Conservation (phyloP, 1,140 invertebrate species). For the Teleogryllus occipitalis region DNA sequence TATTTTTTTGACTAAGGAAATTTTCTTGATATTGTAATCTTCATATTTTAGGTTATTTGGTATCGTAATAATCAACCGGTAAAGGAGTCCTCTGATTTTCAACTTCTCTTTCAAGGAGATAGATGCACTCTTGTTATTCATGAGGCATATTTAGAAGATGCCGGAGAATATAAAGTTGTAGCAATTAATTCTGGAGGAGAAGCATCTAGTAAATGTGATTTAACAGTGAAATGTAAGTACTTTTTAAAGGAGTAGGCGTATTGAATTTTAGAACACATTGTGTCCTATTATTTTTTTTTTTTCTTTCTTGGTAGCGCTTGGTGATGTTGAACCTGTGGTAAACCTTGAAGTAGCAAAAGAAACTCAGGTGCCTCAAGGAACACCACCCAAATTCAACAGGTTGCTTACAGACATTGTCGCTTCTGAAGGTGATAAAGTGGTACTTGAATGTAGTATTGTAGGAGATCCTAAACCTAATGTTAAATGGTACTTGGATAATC, state of each 20-base stretch:
- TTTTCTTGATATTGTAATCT: conserved; percentile 16
- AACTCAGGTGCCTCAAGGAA: conserved; percentile 35
- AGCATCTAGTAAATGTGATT: conserved; percentile 60
- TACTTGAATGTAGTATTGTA: conserved; percentile 59
- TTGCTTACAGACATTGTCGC: conserved; percentile 57
- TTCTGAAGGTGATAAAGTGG: conserved; percentile 57
- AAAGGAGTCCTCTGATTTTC: conserved; percentile 74
- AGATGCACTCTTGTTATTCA: conserved; percentile 69
- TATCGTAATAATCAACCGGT: conserved; percentile 75
- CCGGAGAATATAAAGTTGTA: conserved; percentile 69
- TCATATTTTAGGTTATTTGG: conserved; percentile 60
- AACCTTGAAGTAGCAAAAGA: conserved; percentile 21
- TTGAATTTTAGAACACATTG: not conserved
- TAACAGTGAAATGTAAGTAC: conserved; percentile 45
- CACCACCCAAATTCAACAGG: conserved; percentile 59
- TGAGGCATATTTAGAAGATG: conserved; percentile 64
- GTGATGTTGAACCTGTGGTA: conserved; percentile 31
- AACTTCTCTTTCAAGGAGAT: conserved; percentile 71
- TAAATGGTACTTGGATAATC: conserved; percentile 66
- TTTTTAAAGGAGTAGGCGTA: not conserved
- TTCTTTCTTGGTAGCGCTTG: not conserved
- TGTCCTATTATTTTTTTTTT: not conserved
- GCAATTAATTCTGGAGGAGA: conserved; percentile 73
- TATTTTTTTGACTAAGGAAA: not conserved
- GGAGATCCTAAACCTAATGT: conserved; percentile 63